Evolutionary conservation across 2,797 vertebrate species (phyloP).

Genomic region (Tadarida brasiliensis): DNA sequence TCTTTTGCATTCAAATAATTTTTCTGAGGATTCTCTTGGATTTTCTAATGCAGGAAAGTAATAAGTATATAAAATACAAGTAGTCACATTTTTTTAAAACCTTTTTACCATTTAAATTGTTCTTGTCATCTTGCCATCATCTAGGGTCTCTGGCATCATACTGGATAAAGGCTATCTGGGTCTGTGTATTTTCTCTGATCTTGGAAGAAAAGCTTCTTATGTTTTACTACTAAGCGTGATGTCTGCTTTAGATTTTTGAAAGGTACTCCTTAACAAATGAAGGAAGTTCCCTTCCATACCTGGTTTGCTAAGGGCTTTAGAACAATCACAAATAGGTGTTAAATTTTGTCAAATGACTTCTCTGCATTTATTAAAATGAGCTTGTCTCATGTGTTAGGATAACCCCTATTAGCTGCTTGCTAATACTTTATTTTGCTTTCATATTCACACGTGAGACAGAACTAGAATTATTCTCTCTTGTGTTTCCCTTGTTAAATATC

Average conservation of each 20-base stretch:
- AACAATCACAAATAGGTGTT: background rate
- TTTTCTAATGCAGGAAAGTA: background rate
- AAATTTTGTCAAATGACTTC: background rate
- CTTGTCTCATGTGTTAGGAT: slow-evolving; percentile 22
- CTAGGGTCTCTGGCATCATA: background rate
- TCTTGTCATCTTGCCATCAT: background rate
- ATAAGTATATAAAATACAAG: background rate
- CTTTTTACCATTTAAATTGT: background rate
- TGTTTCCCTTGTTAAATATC: slow-evolving; percentile 29
- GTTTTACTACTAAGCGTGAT: background rate
- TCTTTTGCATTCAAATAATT: background rate
- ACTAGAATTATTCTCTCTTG: background rate
- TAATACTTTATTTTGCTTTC: slow-evolving; percentile 46
- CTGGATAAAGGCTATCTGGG: background rate
- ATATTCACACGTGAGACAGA: slow-evolving; percentile 17
- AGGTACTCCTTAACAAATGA: background rate
- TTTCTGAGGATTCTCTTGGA: slow-evolving; percentile 15
- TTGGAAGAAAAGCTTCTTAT: background rate
- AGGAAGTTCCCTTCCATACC: background rate
- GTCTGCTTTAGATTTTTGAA: slow-evolving; percentile 8
- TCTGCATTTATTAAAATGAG: background rate
- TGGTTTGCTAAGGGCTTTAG: background rate
- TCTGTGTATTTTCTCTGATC: background rate
- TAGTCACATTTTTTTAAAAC: background rate
- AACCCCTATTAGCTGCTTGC: background rate